phyloP scores from a whole-genome alignment of 1,140 invertebrate genomes.

The Pogonomyrmex barbatus region DNA sequence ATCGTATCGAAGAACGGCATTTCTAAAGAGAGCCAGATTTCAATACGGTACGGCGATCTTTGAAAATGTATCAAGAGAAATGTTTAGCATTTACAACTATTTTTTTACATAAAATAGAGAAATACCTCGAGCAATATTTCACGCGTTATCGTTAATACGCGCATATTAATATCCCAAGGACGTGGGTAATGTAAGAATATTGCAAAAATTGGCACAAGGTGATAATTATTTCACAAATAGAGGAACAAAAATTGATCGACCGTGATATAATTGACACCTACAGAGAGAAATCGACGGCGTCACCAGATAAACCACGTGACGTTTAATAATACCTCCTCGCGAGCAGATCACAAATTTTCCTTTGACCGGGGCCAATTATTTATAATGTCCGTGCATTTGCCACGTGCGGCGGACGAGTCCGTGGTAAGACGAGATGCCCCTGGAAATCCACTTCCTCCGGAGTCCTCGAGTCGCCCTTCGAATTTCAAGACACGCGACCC shows the following conservation, averaged over 20 bases:
- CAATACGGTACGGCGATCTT: slow-evolving; percentile 23
- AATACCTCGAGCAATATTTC: not conserved
- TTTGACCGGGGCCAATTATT: not conserved
- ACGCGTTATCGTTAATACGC: not conserved
- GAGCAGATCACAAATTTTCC: not conserved
- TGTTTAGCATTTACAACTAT: not conserved
- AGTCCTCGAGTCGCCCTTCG: not conserved
- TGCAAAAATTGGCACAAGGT: not conserved
- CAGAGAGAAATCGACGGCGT: not conserved
- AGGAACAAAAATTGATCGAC: not conserved
- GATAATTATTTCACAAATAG: not conserved
- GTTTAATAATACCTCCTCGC: slow-evolving; percentile 11
- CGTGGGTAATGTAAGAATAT: not conserved
- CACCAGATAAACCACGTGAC: not conserved
- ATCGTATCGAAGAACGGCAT: slow-evolving; percentile 41
- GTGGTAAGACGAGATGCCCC: slow-evolving; percentile 7
- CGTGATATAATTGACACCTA: not conserved
- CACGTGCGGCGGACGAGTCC: not conserved
- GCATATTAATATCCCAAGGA: not conserved
- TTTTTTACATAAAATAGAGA: not conserved
- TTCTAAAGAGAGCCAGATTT: slow-evolving; percentile 36
- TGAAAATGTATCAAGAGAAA: not conserved
- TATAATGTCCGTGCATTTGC: not conserved
- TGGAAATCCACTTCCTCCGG: not conserved
- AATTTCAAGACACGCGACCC: slow-evolving; percentile 26